Conservation (phyloP, 2,888 invertebrate genomes). For the Callimorpha dominula region DNA sequence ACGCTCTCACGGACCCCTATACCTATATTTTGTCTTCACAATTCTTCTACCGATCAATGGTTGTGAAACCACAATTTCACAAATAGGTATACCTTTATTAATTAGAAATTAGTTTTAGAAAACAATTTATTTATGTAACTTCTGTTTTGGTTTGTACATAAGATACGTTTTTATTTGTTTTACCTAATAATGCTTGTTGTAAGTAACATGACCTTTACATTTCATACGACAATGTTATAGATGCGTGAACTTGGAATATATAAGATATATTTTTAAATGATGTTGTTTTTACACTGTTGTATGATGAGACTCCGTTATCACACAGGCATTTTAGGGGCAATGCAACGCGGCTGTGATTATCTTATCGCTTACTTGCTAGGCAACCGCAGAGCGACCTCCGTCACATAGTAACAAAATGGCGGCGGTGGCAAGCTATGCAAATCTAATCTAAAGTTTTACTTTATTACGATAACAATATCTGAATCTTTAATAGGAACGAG, state of each 20-base stretch:
- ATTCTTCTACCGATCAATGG: background rate
- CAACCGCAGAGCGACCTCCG: background rate
- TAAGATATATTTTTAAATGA: constrained; percentile 30
- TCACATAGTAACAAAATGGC: background rate
- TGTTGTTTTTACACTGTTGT: constrained; percentile 49
- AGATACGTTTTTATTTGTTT: constrained; percentile 28
- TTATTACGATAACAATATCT: background rate
- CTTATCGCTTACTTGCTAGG: too few relatives aligned
- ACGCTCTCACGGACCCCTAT: background rate
- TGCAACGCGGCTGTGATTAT: background rate
- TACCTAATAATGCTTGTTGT: constrained; percentile 32
- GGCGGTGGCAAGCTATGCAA: background rate
- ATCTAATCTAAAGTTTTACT: background rate
- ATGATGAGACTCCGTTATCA: constrained; percentile 13
- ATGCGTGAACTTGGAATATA: constrained; percentile 19
- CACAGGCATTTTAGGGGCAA: background rate
- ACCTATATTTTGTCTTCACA: background rate
- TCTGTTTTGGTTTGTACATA: constrained; percentile 25
- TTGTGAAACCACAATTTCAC: constrained; percentile 22
- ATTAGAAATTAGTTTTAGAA: constrained; percentile 17
- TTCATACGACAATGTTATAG: constrained; percentile 16
- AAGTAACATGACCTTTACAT: constrained; percentile 16
- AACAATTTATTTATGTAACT: constrained; percentile 22
- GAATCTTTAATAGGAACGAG: background rate
- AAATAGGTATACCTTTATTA: constrained; percentile 11